Evolutionary conservation across 2,797 vertebrate genomes (phyloP), one percentile per base, ranked within the genome.

Genomic region (Otus scops): DNA sequence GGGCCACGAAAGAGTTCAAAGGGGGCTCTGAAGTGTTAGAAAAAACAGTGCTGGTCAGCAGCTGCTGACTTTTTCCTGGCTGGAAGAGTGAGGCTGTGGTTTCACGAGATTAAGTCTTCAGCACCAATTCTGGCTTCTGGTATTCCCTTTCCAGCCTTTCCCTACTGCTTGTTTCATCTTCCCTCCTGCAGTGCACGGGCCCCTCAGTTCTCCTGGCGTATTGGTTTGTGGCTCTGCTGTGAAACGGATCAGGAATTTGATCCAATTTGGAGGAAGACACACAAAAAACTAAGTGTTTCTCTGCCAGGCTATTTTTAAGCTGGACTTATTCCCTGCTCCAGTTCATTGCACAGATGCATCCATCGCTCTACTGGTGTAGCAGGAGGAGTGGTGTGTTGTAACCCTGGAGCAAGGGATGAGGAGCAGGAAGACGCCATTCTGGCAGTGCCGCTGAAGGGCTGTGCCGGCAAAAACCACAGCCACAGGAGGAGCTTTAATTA

Each of bases 41-140:
- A 85, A 95, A 89, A 93, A 76, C 95, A 95, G 83, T 24, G 67
- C 93, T 87, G 95, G 95, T 95, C 96, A 96, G 94, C 94, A 95
- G 93, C 94, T 97, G 94, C 88, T 95, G 93, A 93, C 90, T 94
- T 95, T 93, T 95, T 93, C 96, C 96, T 96, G 95, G 94, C 96
- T 95, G 74, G 91, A 83, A 70, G 67, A 89, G 56, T 11, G 63
- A 94, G 74, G 70, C 74, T 96, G 95, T 82, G 95, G 94, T 96
- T 97, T 94, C 93, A 96, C n/a, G 45, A 95, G 95, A 96, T 96
- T 93, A 96, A 96, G 94, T 82, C 93, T 96, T 95, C 94, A 91
- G 86, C 95, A 93, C 86, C 88, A 87, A 17, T 74, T 89, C 94
- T 95, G 81, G 92, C 91, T 96, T 69, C 95, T 94, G 92, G 92